Percentiles rank a stretch among this genome's conserved stretches.
These are phyloP conservation scores for Apis laboriosa DNA, from an alignment of 1,140 invertebrate genomes.

Conservation along the genomic window DNA sequence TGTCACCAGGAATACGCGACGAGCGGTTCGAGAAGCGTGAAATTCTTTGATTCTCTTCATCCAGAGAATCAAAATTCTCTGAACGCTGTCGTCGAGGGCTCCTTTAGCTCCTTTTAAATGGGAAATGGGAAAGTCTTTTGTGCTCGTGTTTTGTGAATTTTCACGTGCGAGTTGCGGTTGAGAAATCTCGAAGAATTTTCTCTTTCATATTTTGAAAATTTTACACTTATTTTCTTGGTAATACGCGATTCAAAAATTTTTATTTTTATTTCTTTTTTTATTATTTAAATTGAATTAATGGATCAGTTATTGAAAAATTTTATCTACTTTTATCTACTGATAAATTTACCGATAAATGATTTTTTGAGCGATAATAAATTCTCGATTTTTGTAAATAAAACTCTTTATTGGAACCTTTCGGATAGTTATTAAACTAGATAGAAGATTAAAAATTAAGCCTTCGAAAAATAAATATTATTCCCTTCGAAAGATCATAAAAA, in stretches of 20 bases:
- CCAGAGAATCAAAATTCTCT: background rate
- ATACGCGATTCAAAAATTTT: too few species aligned
- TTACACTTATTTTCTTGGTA: too few species aligned
- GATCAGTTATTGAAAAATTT: too few species aligned
- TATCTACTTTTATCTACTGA: too few species aligned
- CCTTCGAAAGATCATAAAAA: background rate
- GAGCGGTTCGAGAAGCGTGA: background rate
- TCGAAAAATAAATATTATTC: constrained; percentile 2
- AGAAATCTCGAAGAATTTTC: background rate
- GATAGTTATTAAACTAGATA: too few species aligned
- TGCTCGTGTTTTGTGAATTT: background rate
- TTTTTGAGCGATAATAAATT: too few species aligned
- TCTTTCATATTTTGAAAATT: background rate
- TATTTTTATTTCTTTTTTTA: too few species aligned
- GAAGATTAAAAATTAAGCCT: background rate
- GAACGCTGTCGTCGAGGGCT: background rate
- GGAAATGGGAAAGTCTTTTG: background rate
- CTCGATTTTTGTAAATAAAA: too few species aligned
- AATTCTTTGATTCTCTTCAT: background rate
- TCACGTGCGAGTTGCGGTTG: background rate
- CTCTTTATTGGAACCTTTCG: background rate
- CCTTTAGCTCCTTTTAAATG: background rate
- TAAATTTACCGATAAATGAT: too few species aligned
- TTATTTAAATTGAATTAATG: too few species aligned
- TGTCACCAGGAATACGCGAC: background rate